phyloP scores from a whole-genome alignment of 2,888 invertebrate genomes.

The Litoditis marina region DNA sequence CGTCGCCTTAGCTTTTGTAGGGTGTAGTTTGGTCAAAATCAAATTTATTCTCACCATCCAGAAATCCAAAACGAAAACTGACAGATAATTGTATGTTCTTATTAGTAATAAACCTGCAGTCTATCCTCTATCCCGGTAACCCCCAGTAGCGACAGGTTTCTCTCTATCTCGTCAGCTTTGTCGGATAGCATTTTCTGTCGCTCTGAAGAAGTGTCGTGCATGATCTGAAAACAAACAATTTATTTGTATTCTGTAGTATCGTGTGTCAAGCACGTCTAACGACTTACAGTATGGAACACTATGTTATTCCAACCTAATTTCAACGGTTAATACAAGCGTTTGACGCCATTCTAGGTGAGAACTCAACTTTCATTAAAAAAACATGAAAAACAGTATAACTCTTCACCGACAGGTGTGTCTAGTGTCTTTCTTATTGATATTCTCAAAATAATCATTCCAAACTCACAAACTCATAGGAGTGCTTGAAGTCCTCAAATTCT shows the following conservation, averaged over 20 bases:
- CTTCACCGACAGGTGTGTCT: too few relatives aligned
- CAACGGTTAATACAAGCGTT: background rate
- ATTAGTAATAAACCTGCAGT: slow-evolving; percentile 62
- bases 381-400: too few relatives aligned
- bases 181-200: slow-evolving; percentile 76
- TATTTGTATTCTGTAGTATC: slow-evolving; percentile 68
- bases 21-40: too few relatives aligned
- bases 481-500: slow-evolving; percentile 79
- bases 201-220: slow-evolving; percentile 49
- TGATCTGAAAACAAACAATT: too few relatives aligned
- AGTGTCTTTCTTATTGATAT: too few relatives aligned
- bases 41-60: too few relatives aligned
- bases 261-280: slow-evolving; percentile 70
- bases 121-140: slow-evolving; percentile 69
- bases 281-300: slow-evolving; percentile 71
- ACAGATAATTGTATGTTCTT: too few relatives aligned
- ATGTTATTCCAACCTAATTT: too few relatives aligned
- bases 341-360: background rate
- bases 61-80: too few relatives aligned
- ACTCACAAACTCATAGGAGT: slow-evolving; percentile 69
- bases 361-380: slow-evolving; percentile 37
- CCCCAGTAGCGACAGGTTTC: slow-evolving; percentile 73
- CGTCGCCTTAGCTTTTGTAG: too few relatives aligned
- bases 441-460: too few relatives aligned
- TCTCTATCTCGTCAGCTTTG: slow-evolving; percentile 77